Percentiles rank a stretch among this genome's conserved stretches.
Evolutionary conservation across 2,113 vertebrate species (phyloP).

Genomic region (Seriola aureovittata): DNA sequence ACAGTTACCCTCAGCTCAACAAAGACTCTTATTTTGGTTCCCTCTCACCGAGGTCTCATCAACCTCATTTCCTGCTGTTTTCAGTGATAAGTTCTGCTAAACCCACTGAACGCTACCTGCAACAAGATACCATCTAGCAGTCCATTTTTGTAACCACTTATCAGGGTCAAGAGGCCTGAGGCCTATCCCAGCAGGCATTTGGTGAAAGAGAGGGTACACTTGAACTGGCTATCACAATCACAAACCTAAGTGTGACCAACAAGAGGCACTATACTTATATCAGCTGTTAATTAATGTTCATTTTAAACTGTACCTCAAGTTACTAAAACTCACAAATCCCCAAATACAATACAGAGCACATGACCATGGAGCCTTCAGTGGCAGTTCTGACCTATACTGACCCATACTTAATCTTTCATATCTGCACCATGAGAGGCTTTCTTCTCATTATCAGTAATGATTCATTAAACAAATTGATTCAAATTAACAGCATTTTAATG

Average conservation of each 20-base stretch:
- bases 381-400: neutral
- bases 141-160: neutral
- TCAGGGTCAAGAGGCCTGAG: neutral
- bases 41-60: too few relatives aligned
- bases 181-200: slow-evolving; percentile 12
- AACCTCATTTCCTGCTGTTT: too few relatives aligned
- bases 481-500: neutral
- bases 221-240: neutral
- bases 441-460: neutral
- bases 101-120: too few relatives aligned
- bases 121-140: neutral
- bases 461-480: slow-evolving; percentile 11
- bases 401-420: neutral
- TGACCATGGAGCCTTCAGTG: neutral
- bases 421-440: neutral
- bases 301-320: neutral
- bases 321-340: neutral
- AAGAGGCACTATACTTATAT: neutral
- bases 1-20: too few relatives aligned
- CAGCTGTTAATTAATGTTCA: neutral
- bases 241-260: neutral
- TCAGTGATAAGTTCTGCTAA: too few relatives aligned
- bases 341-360: too few relatives aligned
- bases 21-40: too few relatives aligned
- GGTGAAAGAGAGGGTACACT: neutral